Evolutionary conservation across 2,888 invertebrate species (phyloP).

Genomic region (Tenthredo notha): DNA sequence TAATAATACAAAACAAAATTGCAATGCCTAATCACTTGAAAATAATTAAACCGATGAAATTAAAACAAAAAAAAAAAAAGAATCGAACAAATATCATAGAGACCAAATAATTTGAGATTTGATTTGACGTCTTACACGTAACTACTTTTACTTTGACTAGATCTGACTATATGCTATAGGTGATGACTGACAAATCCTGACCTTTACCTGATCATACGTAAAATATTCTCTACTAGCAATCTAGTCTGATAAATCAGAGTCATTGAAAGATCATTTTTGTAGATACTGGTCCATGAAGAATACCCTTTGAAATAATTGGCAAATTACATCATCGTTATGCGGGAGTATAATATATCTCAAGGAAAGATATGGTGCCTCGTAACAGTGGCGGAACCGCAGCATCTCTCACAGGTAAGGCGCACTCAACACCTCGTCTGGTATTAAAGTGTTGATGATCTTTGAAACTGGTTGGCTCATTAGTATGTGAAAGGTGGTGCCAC

Average conservation of each 20-base stretch:
- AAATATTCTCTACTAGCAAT: neutral
- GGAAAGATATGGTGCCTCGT: slow-evolving; percentile 48
- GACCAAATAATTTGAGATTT: neutral
- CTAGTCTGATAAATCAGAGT: neutral
- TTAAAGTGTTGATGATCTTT: slow-evolving; percentile 65
- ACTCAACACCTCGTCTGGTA: slow-evolving; percentile 65
- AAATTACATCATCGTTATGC: slow-evolving; percentile 8
- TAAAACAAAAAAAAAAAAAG: neutral
- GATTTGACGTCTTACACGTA: neutral
- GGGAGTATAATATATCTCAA: slow-evolving; percentile 61
- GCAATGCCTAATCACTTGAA: neutral
- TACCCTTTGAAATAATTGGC: neutral
- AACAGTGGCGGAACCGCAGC: slow-evolving; percentile 49
- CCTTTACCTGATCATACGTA: neutral
- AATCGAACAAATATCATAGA: neutral
- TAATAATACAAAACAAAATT: neutral
- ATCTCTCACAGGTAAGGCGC: slow-evolving; percentile 57
- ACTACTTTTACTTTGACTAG: neutral
- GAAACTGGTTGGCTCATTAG: slow-evolving; percentile 68
- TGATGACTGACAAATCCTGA: neutral
- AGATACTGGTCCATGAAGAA: neutral
- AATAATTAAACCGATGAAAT: neutral
- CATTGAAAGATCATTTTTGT: neutral
- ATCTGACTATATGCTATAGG: neutral
- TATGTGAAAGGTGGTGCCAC: slow-evolving; percentile 67